Percentiles rank a stretch among this genome's conserved stretches.
Evolutionary conservation across 2,113 vertebrate genomes (phyloP).

Genomic region (Ceuthmochares aereus): DNA sequence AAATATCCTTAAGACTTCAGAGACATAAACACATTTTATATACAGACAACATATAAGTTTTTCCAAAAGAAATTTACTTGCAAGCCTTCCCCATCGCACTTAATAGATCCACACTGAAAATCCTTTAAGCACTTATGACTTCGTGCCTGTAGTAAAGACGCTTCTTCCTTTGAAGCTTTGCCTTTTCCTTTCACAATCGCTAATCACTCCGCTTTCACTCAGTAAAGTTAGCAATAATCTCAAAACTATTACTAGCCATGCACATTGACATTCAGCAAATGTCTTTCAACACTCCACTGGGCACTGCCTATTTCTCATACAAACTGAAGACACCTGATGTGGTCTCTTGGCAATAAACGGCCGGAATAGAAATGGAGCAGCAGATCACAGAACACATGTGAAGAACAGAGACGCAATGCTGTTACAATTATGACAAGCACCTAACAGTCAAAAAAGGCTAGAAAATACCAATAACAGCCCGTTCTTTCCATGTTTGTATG

Average conservation of each 20-base stretch:
- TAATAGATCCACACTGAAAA: neutral
- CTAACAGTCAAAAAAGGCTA: neutral
- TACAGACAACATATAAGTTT: neutral
- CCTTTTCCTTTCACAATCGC: neutral
- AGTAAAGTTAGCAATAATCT: neutral
- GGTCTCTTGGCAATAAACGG: neutral
- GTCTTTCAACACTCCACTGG: neutral
- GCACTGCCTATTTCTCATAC: neutral
- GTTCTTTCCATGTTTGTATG: neutral
- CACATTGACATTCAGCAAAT: neutral
- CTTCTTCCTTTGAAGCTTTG: neutral
- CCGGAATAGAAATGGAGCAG: neutral
- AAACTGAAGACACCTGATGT: neutral
- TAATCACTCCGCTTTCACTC: neutral
- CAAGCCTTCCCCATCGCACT: neutral
- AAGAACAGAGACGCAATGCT: neutral
- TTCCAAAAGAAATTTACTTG: neutral
- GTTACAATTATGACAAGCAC: neutral
- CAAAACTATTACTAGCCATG: neutral
- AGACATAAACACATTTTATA: neutral
- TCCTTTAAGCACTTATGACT: neutral
- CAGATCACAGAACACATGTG: fast-evolving
- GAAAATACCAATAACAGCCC: neutral
- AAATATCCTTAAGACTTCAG: neutral
- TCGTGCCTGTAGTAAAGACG: neutral